Evolutionary conservation across 2,797 vertebrate genomes (phyloP).

Genomic region (Salmo trutta): DNA sequence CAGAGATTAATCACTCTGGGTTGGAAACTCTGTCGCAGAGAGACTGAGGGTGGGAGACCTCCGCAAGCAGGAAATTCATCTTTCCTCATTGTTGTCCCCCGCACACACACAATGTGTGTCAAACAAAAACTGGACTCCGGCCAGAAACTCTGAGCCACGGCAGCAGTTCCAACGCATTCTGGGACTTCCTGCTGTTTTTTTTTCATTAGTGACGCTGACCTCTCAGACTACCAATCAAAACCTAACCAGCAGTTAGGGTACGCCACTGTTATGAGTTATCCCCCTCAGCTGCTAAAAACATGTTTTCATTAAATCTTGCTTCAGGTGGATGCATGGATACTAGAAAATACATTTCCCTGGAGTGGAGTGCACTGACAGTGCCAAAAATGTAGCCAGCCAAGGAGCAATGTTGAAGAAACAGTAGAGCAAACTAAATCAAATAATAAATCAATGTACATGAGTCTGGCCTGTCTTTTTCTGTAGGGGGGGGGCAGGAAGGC

Average conservation of each 20-base stretch:
- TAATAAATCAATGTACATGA: too few species aligned
- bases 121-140: slow-evolving; percentile 68
- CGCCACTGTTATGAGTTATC: slow-evolving; percentile 5
- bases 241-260: background rate
- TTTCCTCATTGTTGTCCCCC: slow-evolving; percentile 73
- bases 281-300: background rate
- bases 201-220: slow-evolving; percentile 35
- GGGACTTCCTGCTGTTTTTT: slow-evolving; percentile 30
- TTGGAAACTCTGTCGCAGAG: slow-evolving; percentile 59
- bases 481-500: too few species aligned
- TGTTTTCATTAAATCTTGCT: slow-evolving; percentile 15
- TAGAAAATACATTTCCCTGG: slow-evolving; percentile 16
- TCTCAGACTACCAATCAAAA: slow-evolving; percentile 12
- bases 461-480: too few species aligned
- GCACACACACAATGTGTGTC: slow-evolving; percentile 64
- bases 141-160: slow-evolving; percentile 59
- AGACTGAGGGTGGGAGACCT: slow-evolving; percentile 65
- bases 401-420: background rate
- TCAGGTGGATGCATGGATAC: background rate
- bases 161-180: slow-evolving; percentile 17
- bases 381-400: background rate
- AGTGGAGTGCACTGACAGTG: slow-evolving; percentile 4
- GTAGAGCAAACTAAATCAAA: slow-evolving; percentile 11
- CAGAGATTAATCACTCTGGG: slow-evolving; percentile 80
- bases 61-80: slow-evolving; percentile 70